These are phyloP conservation scores for Pangasianodon gigas DNA, from an alignment of 2,113 vertebrate species.

Conservation along the genomic window DNA sequence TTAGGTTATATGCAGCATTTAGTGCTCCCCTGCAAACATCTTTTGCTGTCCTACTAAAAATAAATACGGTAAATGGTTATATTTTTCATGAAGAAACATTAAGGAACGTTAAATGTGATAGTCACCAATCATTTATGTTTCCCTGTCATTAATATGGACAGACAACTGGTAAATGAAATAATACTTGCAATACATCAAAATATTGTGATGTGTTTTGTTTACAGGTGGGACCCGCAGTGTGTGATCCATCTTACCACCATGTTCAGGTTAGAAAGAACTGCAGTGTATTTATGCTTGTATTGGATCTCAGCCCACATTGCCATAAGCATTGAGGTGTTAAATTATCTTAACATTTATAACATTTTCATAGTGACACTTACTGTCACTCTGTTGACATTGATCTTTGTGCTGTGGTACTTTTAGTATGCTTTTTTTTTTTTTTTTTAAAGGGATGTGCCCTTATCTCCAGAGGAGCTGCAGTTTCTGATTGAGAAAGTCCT, in stretches of 20 bases:
- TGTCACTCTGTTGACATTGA: neutral
- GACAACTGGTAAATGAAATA: neutral
- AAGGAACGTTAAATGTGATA: neutral
- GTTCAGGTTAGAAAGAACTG: constrained; percentile 83
- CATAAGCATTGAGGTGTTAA: neutral
- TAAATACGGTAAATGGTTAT: neutral
- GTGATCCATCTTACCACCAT: constrained; percentile 90
- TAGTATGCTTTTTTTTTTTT: neutral
- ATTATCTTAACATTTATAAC: neutral
- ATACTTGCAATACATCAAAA: neutral
- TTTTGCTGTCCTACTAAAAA: no score
- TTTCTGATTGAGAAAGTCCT: constrained; percentile 88
- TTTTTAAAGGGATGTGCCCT: constrained; percentile 81
- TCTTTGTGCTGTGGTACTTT: neutral
- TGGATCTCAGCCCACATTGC: neutral
- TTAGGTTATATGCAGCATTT: neutral
- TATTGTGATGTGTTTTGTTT: constrained; percentile 54
- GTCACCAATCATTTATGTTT: no score
- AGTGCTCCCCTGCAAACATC: neutral
- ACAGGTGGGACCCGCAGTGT: constrained; percentile 86
- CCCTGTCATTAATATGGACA: neutral
- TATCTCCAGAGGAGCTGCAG: constrained; percentile 86
- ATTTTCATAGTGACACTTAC: neutral
- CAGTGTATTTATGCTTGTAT: neutral
- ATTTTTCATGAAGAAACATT: neutral